Base-by-base conservation (phyloP, 2,113 vertebrate species). In the Fulmarus glacialis region DNA sequence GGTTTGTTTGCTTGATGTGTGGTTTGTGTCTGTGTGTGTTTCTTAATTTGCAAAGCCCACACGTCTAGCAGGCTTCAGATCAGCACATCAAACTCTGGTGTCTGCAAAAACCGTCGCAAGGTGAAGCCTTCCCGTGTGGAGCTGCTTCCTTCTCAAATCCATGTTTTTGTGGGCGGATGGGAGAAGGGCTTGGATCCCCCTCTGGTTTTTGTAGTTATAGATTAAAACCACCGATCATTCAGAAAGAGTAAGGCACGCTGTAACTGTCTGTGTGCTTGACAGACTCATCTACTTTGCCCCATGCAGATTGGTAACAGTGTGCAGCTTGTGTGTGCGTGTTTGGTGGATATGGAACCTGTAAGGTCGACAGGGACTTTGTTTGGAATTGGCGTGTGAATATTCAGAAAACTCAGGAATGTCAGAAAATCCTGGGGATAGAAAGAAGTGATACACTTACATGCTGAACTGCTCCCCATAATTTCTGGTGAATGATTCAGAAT, bases 381-480 rank as follows among this genome's bases (percentile, higher is more conserved):
- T 95, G 64, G 52, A 75, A 38, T 30, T 38, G 47, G 14, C 6
- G 36, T 40, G 43, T 55, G 56, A 75, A 38, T 71, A 59, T 82
- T 88, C 29, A 62, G 60, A 74, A 89, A 74, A 42, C 11, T 64
- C 15, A 11, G 68, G 38, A 78, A 59, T 67, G 20, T 42, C 59
- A 47, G 60, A 47, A 78, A 36, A 71, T 18, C 12, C 30, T 34
- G 38, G 63, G 62, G 23, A 18, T 15, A 17, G 50, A 43, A 74
- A 58, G 40, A 43, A 8, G 4, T 0, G 0, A 45, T 42, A 6
- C 15, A 24, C 15, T 55, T 30, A 3, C 0, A 0, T n/a, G 47
- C 70, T 47, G 47, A 56, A 4, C 48, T 4, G 16, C 66, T 81
- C 22, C 40, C 36, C 2, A 2, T 15, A n/a, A 7, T 84, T 75